Evolutionary conservation across 2,797 vertebrate genomes (phyloP).

Genomic region (Lepilemur ruficaudatus): DNA sequence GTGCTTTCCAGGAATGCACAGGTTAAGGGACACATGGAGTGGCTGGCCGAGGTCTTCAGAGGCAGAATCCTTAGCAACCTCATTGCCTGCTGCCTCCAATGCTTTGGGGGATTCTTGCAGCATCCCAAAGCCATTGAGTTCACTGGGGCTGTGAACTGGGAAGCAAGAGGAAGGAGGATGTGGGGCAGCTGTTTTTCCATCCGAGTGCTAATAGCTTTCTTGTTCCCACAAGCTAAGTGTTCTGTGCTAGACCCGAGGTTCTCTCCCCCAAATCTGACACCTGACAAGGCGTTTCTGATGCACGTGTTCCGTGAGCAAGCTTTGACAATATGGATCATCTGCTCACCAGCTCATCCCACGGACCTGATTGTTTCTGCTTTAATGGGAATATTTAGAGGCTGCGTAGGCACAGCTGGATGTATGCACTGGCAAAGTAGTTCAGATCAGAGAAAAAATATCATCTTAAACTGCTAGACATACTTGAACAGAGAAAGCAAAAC

Average conservation of each 20-base stretch:
- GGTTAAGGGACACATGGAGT: neutral
- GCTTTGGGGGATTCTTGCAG: neutral
- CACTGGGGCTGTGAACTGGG: neutral
- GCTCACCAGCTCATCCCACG: fast-evolving
- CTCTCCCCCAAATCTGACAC: no score
- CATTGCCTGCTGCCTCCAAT: neutral
- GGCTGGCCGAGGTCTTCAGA: neutral
- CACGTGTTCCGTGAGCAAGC: neutral
- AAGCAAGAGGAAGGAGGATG: neutral
- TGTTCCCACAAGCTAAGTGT: no score
- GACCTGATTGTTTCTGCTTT: neutral
- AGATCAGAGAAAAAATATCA: neutral
- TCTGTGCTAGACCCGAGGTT: neutral
- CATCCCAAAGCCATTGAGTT: neutral
- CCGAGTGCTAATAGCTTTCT: neutral
- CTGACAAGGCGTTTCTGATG: neutral
- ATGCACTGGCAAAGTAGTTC: neutral
- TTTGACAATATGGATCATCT: neutral
- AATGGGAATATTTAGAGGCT: neutral
- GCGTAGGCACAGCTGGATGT: neutral
- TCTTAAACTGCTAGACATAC: neutral
- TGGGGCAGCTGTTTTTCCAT: neutral
- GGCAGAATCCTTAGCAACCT: no score
- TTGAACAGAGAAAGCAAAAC: slow-evolving; percentile 45
- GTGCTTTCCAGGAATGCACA: neutral